These are phyloP conservation scores for Drosophila subsilvestris DNA, from an alignment of 2,888 invertebrate species.

Conservation along the genomic window DNA sequence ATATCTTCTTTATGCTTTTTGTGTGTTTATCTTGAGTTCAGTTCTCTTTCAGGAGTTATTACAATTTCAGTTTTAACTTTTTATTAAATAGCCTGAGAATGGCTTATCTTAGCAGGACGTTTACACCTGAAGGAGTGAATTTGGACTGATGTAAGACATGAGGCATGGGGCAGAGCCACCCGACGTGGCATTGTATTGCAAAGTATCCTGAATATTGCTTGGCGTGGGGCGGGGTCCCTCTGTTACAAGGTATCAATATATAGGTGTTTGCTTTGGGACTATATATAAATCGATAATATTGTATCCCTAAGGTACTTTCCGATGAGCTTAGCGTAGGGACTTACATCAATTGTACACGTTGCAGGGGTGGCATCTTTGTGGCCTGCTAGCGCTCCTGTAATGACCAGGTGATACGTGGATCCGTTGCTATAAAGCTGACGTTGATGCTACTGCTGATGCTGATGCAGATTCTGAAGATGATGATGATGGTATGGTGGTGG, in stretches of 20 bases:
- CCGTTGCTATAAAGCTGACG: constrained; percentile 22
- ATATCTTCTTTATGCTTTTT: too few species aligned
- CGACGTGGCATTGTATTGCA: too few species aligned
- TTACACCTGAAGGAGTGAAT: too few species aligned
- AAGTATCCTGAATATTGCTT: too few species aligned
- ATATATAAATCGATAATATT: background rate
- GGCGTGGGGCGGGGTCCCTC: too few species aligned
- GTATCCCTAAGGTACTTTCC: background rate
- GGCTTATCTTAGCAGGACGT: too few species aligned
- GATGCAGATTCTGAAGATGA: constrained; percentile 8
- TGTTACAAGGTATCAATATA: too few species aligned
- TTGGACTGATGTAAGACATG: too few species aligned
- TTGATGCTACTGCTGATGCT: constrained; percentile 28
- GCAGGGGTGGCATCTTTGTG: constrained; percentile 74
- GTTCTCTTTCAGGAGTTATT: constrained; percentile 3
- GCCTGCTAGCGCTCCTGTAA: constrained; percentile 66
- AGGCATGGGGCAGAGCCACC: too few species aligned
- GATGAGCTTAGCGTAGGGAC: constrained; percentile 21
- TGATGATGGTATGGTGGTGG: constrained; percentile 30
- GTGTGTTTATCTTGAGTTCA: background rate
- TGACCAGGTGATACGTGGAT: constrained; percentile 20
- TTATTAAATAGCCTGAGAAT: too few species aligned
- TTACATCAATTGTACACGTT: constrained; percentile 68
- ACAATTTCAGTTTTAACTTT: too few species aligned
- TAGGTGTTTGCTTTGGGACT: background rate